Percentiles rank a stretch among this genome's conserved stretches.
Evolutionary conservation across 37 sponge, comb jelly and placozoan genomes (phyloP).

Genomic region (Tethya wilhelma): DNA sequence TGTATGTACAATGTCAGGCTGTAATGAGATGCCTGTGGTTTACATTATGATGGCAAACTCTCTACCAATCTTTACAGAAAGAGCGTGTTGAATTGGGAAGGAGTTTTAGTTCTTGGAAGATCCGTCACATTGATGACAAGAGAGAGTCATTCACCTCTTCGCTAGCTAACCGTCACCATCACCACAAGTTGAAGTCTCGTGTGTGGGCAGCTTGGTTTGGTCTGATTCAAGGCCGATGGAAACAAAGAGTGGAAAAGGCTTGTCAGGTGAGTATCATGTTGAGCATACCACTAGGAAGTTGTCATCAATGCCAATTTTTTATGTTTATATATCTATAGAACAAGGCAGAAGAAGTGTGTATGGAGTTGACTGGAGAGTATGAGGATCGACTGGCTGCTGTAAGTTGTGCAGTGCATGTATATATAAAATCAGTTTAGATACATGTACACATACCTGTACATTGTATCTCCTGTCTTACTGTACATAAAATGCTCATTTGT

Average conservation of each 20-base stretch:
- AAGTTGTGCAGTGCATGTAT: constrained; percentile 9
- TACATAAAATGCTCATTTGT: not conserved
- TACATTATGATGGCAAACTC: not conserved
- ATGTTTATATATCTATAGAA: constrained; percentile 17
- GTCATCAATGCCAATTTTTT: not conserved
- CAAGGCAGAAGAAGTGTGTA: constrained; percentile 91
- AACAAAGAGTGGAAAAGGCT: constrained; percentile 85
- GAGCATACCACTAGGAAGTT: not conserved
- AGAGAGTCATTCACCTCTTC: constrained; percentile 32
- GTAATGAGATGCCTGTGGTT: not conserved
- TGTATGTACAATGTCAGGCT: not conserved
- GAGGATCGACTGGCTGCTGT: constrained; percentile 76
- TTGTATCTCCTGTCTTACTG: too few relatives aligned
- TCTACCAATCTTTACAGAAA: constrained; percentile 32
- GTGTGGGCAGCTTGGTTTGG: constrained; percentile 86
- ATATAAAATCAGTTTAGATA: too few relatives aligned
- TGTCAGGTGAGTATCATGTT: too few relatives aligned
- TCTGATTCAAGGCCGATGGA: constrained; percentile 81
- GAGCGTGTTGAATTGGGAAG: constrained; percentile 57
- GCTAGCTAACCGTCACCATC: constrained; percentile 70
- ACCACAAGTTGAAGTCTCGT: constrained; percentile 32
- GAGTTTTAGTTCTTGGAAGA: constrained; percentile 73
- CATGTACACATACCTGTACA: too few relatives aligned
- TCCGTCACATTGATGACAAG: constrained; percentile 45
- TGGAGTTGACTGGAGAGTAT: constrained; percentile 81